Percentiles rank a stretch among this genome's conserved stretches.
phyloP scores from a whole-genome alignment of 2,888 invertebrate species.

The Arrhopalites spinosus region DNA sequence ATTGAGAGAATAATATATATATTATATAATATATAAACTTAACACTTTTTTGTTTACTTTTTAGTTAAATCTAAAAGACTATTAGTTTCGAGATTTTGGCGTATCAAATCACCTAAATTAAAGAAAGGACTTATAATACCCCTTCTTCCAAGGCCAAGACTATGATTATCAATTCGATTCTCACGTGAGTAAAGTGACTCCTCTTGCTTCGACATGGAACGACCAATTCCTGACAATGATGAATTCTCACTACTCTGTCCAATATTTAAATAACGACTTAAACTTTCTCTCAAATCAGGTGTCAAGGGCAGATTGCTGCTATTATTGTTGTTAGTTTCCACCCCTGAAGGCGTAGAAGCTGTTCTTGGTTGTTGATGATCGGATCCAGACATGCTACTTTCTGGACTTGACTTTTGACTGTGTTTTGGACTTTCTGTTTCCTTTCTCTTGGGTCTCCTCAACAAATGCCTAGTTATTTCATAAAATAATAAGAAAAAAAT shows the following conservation, averaged over 20 bases:
- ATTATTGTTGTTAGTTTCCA: constrained; percentile 17
- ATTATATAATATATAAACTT: too few relatives aligned
- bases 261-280: constrained; percentile 48
- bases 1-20: constrained; percentile 17
- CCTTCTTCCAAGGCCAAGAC: constrained; percentile 29
- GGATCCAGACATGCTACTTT: constrained; percentile 49
- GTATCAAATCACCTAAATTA: constrained; percentile 44
- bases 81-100: constrained; percentile 45
- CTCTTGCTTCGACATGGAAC: constrained; percentile 12
- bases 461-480: constrained; percentile 77
- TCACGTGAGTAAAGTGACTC: constrained; percentile 18
- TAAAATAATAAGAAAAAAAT: too few relatives aligned
- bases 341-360: constrained; percentile 1
- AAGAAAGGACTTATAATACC: constrained; percentile 42
- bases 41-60: constrained; percentile 34
- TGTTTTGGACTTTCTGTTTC: constrained; percentile 45
- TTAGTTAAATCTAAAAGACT: constrained; percentile 48
- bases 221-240: constrained; percentile 19
- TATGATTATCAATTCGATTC: constrained; percentile 38
- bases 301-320: constrained; percentile 43
- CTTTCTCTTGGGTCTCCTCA: constrained; percentile 85
- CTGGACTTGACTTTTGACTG: constrained; percentile 51
- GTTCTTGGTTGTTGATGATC: constrained; percentile 25
- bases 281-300: constrained; percentile 47
- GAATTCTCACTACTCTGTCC: constrained; percentile 15